Evolutionary conservation across 2,797 vertebrate species (phyloP).

Genomic region (Chloroceryle inda): DNA sequence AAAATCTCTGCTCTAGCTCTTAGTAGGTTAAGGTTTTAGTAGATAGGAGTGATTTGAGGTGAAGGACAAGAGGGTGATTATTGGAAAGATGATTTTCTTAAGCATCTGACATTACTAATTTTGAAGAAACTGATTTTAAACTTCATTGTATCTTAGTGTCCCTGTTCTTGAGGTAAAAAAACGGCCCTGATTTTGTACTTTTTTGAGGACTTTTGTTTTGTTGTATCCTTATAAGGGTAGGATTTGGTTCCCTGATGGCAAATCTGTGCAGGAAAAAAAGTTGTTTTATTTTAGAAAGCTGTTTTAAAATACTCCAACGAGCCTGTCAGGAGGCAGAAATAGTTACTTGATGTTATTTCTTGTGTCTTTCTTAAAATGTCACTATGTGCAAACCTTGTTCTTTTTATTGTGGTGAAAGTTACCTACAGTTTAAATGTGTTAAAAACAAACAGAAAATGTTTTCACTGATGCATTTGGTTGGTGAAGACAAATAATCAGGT

Average conservation of each 20-base stretch:
- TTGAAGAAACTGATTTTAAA: background rate
- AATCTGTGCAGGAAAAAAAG: background rate
- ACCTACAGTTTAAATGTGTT: background rate
- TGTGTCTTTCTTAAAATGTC: background rate
- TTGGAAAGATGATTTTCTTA: background rate
- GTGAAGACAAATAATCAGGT: background rate
- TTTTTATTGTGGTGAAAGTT: background rate
- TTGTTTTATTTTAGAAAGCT: constrained; percentile 40
- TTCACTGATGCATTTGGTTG: background rate
- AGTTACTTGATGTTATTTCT: constrained; percentile 7
- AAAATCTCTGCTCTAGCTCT: background rate
- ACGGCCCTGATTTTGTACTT: background rate
- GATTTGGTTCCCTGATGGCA: constrained; percentile 35
- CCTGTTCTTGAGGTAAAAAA: background rate
- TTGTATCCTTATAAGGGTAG: constrained; percentile 34
- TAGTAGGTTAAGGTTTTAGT: background rate
- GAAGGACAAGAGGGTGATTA: background rate
- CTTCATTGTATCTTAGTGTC: background rate
- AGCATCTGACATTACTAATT: background rate
- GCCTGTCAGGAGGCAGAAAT: constrained; percentile 12
- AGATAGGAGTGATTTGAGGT: background rate
- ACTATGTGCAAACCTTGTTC: background rate
- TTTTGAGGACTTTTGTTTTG: background rate
- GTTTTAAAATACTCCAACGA: constrained; percentile 30
- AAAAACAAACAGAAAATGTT: background rate